Base-by-base conservation (phyloP, 2,888 invertebrate genomes). In the Drosophila planitibia region DNA sequence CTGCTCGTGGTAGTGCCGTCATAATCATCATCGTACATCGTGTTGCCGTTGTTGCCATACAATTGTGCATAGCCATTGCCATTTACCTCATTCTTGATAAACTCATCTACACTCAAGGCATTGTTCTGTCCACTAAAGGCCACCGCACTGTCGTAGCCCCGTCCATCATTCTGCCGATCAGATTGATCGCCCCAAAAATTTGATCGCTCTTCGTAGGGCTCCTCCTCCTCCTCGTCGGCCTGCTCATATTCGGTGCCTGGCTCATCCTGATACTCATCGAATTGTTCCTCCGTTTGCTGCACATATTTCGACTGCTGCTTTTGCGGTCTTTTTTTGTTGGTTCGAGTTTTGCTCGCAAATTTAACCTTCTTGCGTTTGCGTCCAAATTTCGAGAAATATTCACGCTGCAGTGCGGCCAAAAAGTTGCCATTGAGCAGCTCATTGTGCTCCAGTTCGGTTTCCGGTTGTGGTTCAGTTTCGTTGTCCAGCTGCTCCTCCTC, bases 381-480 rank as follows among this genome's bases (percentile, higher is more conserved):
- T 0, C 32, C 86, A 51, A 85, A 87, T 58, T 85, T 88, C 1
- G 66, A 37, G 1, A 82, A 28, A 71, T 91, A 92, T 60, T 90
- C 87, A 19, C 78, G 81, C 54, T 92, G 91, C 59, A 92, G 55
- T 30, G 92, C 91, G 16, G 90, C 85, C 66, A 92, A 76, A 63
- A 92, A 89, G 66, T 92, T 91, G 51, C 81, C 81, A 33, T 91
- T 85, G 9, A 87, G 66, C 53, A 90, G 74, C 3, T 89, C 68
- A 60, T 92, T 91, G 28, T 81, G 75, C 33, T 89, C 83, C 44
- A 81, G n/a, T 28, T 49, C 53, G 19, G 58, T 6, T 19, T 79
- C 78, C 16, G 63, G 30, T 28, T 66, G 59, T 28, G 44, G 44
- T 54, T 78, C 69, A 39, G 30, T 30, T 3, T 65, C 59, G 14